phyloP scores from a whole-genome alignment of 1,140 invertebrate genomes.

The Varroa destructor region DNA sequence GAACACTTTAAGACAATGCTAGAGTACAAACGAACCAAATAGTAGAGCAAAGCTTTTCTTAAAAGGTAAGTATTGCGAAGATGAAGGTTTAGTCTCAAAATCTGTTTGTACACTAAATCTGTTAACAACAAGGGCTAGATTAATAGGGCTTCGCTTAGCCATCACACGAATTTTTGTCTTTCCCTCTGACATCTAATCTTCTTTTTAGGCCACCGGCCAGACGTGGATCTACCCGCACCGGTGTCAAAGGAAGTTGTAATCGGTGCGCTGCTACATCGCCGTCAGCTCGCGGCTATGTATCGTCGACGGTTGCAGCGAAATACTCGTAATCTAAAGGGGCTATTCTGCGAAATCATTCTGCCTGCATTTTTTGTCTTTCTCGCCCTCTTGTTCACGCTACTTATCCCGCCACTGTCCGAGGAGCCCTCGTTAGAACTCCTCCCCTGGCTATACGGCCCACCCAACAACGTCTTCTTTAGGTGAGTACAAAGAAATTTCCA shows the following conservation, averaged over 20 bases:
- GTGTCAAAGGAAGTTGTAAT: conserved; percentile 24
- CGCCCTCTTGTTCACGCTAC: conserved; percentile 42
- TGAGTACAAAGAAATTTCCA: conserved; percentile 30
- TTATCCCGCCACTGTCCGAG: conserved; percentile 40
- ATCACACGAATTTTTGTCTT: neutral
- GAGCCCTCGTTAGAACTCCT: conserved; percentile 42
- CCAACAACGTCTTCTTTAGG: conserved; percentile 42
- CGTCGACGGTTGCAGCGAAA: conserved; percentile 46
- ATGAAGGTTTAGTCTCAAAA: too few relatives aligned
- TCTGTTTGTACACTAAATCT: too few relatives aligned
- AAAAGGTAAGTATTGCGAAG: too few relatives aligned
- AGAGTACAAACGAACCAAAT: too few relatives aligned
- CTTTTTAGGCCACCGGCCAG: conserved; percentile 2
- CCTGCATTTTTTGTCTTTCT: conserved; percentile 46
- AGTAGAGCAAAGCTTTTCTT: too few relatives aligned
- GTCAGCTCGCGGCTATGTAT: conserved; percentile 44
- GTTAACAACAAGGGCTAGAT: too few relatives aligned
- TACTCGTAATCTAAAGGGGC: conserved; percentile 45
- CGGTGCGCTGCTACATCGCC: conserved; percentile 34
- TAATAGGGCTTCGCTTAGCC: neutral
- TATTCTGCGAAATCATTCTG: conserved; percentile 48
- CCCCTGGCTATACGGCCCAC: conserved; percentile 45
- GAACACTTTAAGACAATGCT: too few relatives aligned
- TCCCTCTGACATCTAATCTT: neutral
- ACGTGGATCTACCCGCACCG: conserved; percentile 11